A percentile compares a stretch with the other conserved stretches of the same genome.
Conservation (phyloP, 2,888 invertebrate species). For the Microctonus aethiopoides region DNA sequence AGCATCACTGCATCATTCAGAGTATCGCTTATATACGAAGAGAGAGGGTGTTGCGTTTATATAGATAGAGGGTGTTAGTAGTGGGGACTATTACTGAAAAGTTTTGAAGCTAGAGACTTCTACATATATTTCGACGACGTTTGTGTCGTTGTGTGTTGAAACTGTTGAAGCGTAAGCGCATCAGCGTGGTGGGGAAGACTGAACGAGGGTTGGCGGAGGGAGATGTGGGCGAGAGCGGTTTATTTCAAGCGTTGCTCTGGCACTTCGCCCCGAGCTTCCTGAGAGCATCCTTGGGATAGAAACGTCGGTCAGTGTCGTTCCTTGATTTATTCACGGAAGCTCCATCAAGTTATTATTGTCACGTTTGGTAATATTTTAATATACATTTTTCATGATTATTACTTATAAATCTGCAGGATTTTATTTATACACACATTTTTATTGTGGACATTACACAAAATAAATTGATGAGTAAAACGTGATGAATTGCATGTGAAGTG, state of each 20-base stretch:
- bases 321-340: conserved; percentile 41
- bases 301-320: conserved; percentile 46
- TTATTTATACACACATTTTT: background rate
- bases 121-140: background rate
- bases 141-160: background rate
- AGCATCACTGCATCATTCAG: background rate
- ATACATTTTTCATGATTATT: background rate
- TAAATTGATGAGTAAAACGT: background rate
- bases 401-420: too few relatives aligned
- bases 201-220: conserved; percentile 60
- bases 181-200: conserved; percentile 45
- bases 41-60: conserved; percentile 25
- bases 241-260: conserved; percentile 65
- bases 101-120: conserved; percentile 8
- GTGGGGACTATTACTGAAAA: conserved; percentile 13
- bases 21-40: conserved; percentile 1
- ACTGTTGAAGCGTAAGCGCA: conserved; percentile 8
- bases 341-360: conserved; percentile 15
- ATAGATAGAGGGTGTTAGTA: conserved; percentile 1
- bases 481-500: background rate
- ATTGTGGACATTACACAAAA: background rate
- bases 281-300: conserved; percentile 48
- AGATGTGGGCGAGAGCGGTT: conserved; percentile 59
- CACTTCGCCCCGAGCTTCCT: conserved; percentile 64
- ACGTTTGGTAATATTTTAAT: background rate